phyloP scores from a whole-genome alignment of 1,140 invertebrate species.

The Scaptodrosophila lebanonensis region DNA sequence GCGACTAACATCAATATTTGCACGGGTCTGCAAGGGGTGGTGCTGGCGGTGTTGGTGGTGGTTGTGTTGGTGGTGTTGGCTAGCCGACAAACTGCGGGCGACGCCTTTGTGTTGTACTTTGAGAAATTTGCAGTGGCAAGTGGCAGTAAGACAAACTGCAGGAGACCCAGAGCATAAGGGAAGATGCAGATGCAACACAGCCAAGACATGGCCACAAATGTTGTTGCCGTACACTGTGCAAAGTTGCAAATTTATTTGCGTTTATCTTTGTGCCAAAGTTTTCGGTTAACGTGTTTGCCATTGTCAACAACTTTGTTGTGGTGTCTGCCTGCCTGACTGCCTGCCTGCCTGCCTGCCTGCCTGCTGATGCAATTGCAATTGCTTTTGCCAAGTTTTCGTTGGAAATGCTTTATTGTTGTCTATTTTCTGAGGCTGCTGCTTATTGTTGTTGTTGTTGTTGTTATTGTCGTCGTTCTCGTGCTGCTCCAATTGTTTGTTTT shows the following conservation, averaged over 20 bases:
- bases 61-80: conserved; percentile 37
- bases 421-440: too few relatives aligned
- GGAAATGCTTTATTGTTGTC: too few relatives aligned
- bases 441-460: too few relatives aligned
- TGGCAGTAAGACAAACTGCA: conserved; percentile 38
- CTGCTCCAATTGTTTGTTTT: conserved; percentile 67
- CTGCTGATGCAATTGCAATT: conserved; percentile 63
- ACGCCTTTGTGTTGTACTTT: conserved; percentile 22
- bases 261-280: conserved; percentile 73
- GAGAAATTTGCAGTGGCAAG: too few relatives aligned
- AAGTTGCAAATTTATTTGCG: conserved; percentile 69
- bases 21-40: conserved; percentile 2
- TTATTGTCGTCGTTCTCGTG: conserved; percentile 11
- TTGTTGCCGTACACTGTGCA: too few relatives aligned
- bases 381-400: conserved; percentile 68
- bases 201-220: too few relatives aligned
- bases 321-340: conserved; percentile 10
- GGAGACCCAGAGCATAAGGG: conserved; percentile 32
- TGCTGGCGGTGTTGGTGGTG: conserved; percentile 17
- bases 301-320: conserved; percentile 75
- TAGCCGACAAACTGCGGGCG: too few relatives aligned
- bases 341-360: background rate
- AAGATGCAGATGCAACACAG: too few relatives aligned
- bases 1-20: too few relatives aligned
- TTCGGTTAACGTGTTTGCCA: conserved; percentile 72